phyloP scores from a whole-genome alignment of 2,888 invertebrate genomes.

The Hemaris fuciformis region DNA sequence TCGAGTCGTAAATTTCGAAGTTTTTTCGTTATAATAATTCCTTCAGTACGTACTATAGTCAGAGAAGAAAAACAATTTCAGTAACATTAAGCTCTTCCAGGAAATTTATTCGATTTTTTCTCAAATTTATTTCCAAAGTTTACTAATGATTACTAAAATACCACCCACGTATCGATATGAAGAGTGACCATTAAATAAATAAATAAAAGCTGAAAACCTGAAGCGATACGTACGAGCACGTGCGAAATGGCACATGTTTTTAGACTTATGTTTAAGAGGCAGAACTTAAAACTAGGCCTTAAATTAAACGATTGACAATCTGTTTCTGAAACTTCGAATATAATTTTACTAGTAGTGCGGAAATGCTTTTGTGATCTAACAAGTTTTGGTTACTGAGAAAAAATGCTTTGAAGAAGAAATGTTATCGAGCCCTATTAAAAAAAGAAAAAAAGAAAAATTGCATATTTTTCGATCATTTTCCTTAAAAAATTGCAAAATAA shows the following conservation, averaged over 20 bases:
- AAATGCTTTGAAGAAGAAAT: too few species aligned
- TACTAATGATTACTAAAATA: not conserved
- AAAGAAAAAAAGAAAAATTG: not conserved
- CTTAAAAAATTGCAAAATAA: too few species aligned
- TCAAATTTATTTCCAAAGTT: not conserved
- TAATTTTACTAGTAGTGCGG: too few species aligned
- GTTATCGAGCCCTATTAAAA: too few species aligned
- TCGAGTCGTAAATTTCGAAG: not conserved
- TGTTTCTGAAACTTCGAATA: slow-evolving; percentile 11
- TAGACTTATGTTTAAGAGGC: slow-evolving; percentile 55
- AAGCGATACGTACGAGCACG: slow-evolving; percentile 61
- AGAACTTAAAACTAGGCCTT: slow-evolving; percentile 17
- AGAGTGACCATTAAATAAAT: slow-evolving; percentile 48
- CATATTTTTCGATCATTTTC: not conserved
- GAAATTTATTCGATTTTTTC: not conserved
- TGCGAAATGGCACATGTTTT: slow-evolving; percentile 77
- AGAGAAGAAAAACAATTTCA: too few species aligned
- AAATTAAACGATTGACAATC: not conserved
- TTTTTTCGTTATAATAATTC: not conserved
- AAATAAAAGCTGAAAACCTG: slow-evolving; percentile 56
- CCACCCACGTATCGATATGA: not conserved
- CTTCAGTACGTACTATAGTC: not conserved
- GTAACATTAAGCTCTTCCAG: too few species aligned
- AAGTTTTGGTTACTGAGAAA: too few species aligned
- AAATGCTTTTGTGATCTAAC: too few species aligned